Evolutionary conservation across 2,888 invertebrate species (phyloP), one percentile per base, ranked within the genome.

Genomic region (Amblyjoppa proteus): DNA sequence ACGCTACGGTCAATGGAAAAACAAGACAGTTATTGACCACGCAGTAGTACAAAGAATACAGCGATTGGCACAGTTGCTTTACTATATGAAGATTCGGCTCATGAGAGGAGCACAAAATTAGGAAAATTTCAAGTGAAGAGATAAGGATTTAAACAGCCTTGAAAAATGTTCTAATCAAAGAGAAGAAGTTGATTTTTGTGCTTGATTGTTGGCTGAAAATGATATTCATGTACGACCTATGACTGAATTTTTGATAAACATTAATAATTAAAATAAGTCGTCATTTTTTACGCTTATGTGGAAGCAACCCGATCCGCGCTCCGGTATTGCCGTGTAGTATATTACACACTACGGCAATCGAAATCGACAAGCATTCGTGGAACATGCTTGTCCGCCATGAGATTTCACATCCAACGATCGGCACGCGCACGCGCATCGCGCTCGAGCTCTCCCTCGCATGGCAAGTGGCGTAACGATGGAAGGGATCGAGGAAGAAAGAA

Each of bases 331-430:
- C 13, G 28, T 3, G 28, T 11, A 11, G 13, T 25, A 3, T 4
- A 28, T 9, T 28, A 3, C 28, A 25, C 28, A 25, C 58, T 58
- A 3, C 13, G 28, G 3, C 11, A 58, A 58, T 4, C 11, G 28
- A 28, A 13, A 58, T 58, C 58, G 58, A 58, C 58, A 9, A 56
- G 20, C 25, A 28, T 58, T 56, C 58, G 28, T 28, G 58, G 11
- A 28, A 58, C 58, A 28, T 58, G 28, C 13, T 28, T 28, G 58
- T 58, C 58, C 58, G 28, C 58, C 58, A 58, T 58, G 58, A 58
- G 28, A 58, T 58, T 58, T 4, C 25, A 58, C 58, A 28, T 49
- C 45, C 45, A 4, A 49, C 58, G 58, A 11, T 11, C 58, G 58
- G 9, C 58, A 13, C 25, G 58, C 58, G 58, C 58, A 58, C 25